Percentiles rank a stretch among this genome's conserved stretches.
Evolutionary conservation across 2,113 vertebrate species (phyloP).

Genomic region (Nettapus auritus): DNA sequence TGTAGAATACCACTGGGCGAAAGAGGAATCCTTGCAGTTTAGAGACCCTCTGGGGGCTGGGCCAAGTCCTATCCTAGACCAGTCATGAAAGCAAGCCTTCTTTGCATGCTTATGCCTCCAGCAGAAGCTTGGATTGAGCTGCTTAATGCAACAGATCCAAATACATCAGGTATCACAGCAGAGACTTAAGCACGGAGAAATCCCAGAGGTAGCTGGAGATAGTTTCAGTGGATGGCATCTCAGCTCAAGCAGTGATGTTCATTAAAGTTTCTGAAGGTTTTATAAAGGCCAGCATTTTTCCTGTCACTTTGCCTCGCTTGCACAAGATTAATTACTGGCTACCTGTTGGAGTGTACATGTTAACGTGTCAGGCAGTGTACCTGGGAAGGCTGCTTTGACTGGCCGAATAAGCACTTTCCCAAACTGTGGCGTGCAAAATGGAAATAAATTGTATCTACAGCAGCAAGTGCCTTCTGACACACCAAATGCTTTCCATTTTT

Average conservation of each 20-base stretch:
- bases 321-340: background rate
- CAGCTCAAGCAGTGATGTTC: background rate
- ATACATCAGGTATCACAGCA: background rate
- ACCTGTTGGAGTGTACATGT: background rate
- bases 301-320: background rate
- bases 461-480: background rate
- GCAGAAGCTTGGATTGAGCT: background rate
- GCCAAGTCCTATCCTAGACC: background rate
- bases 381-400: accelerated
- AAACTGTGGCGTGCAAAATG: background rate
- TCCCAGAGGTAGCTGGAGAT: background rate
- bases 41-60: background rate
- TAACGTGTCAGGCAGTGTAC: accelerated
- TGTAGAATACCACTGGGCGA: background rate
- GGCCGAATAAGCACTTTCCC: background rate
- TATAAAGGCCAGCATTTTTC: background rate
- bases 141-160: background rate
- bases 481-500: background rate
- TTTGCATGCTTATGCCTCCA: background rate
- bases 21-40: background rate
- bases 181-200: background rate
- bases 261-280: background rate
- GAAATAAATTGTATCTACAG: background rate
- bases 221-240: background rate
- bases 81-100: background rate